Percentiles rank a stretch among this genome's conserved stretches.
Evolutionary conservation across 2,113 vertebrate species (phyloP).

Genomic region (Oncorhynchus tshawytscha): DNA sequence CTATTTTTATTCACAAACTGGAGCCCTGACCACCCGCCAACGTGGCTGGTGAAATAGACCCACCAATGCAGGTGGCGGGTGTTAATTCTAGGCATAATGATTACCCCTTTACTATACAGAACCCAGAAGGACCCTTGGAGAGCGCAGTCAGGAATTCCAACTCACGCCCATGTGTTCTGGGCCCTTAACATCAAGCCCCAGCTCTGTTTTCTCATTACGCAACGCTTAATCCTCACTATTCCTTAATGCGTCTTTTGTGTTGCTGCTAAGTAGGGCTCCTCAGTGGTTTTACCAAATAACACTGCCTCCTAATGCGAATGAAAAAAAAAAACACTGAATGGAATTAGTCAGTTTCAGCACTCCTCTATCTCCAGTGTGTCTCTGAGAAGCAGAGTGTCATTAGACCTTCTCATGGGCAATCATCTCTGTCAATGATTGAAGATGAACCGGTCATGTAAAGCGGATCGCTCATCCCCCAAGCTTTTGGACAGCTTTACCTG

Average conservation of each 20-base stretch:
- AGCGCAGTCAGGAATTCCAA: conserved; percentile 54
- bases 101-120: not conserved
- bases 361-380: not conserved
- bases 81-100: too few relatives aligned
- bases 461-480: conserved; percentile 29
- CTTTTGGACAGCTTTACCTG: conserved; percentile 7
- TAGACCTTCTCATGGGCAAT: conserved; percentile 1
- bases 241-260: conserved; percentile 28
- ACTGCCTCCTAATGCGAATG: not conserved
- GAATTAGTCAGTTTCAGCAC: too few relatives aligned
- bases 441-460: not conserved
- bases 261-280: not conserved
- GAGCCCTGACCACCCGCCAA: too few relatives aligned
- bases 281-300: conserved; percentile 9
- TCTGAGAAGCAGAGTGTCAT: conserved; percentile 14
- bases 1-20: too few relatives aligned
- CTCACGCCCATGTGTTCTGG: conserved; percentile 29
- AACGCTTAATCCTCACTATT: conserved; percentile 38
- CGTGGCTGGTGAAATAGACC: too few relatives aligned
- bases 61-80: too few relatives aligned
- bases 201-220: conserved; percentile 33
- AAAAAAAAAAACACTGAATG: not conserved
- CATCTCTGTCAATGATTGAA: not conserved
- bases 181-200: conserved; percentile 19
- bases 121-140: not conserved